A percentile compares a stretch with the other conserved stretches of the same genome.
Conservation (phyloP, 2,888 invertebrate genomes). For the Crocallis elinguaria region DNA sequence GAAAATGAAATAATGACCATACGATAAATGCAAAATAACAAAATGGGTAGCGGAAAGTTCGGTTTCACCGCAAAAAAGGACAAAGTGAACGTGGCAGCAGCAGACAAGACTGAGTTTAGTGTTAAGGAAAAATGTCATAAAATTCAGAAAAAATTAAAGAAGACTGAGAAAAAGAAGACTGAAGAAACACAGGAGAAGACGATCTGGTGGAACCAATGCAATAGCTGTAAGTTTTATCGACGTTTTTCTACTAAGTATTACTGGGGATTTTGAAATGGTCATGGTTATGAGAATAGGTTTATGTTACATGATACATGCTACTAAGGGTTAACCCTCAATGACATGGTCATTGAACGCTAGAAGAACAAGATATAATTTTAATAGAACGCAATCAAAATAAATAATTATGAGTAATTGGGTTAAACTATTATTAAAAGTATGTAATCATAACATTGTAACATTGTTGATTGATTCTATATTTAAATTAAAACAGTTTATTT, state of each 20-base stretch:
- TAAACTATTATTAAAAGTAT: not conserved
- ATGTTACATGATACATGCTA: not conserved
- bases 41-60: slow-evolving; percentile 80
- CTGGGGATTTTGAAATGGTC: not conserved
- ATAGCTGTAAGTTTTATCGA: slow-evolving; percentile 68
- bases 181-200: slow-evolving; percentile 73
- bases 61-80: slow-evolving; percentile 72
- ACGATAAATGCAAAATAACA: slow-evolving; percentile 58
- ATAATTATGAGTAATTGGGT: not conserved
- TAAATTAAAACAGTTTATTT: too few species aligned
- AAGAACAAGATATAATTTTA: not conserved
- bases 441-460: not conserved
- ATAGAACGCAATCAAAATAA: too few species aligned
- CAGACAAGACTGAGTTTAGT: slow-evolving; percentile 75
- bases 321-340: not conserved
- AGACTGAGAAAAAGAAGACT: slow-evolving; percentile 82
- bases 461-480: not conserved
- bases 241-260: not conserved
- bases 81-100: slow-evolving; percentile 66
- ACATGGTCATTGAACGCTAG: not conserved
- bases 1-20: slow-evolving; percentile 52
- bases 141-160: slow-evolving; percentile 79
- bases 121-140: slow-evolving; percentile 78
- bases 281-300: not conserved
- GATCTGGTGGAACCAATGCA: slow-evolving; percentile 83